Evolutionary conservation across 2,888 invertebrate genomes (phyloP).

Genomic region (Phania funesta): DNA sequence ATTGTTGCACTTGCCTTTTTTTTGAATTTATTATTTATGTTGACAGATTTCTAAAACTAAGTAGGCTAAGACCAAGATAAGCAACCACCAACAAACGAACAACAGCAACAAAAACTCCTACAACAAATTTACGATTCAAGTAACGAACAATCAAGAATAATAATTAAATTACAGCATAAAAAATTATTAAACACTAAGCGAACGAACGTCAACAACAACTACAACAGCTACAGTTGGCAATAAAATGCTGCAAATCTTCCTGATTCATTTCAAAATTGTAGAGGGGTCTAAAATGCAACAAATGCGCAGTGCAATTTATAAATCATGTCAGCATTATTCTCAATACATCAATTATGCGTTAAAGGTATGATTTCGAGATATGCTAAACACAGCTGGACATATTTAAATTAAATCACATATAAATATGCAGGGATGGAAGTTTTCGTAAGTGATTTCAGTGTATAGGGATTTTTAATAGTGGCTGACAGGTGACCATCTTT

Average conservation of each 20-base stretch:
- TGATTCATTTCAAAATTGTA: slow-evolving; percentile 19
- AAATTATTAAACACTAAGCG: not conserved
- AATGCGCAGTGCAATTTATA: slow-evolving; percentile 18
- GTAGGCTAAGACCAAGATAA: slow-evolving; percentile 49
- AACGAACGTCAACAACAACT: not conserved
- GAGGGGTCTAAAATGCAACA: not conserved
- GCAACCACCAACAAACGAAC: not conserved
- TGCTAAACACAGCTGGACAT: not conserved
- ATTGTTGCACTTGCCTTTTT: not conserved
- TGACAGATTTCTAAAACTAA: slow-evolving; percentile 52
- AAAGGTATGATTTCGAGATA: not conserved
- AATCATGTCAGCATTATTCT: slow-evolving; percentile 44
- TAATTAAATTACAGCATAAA: not conserved
- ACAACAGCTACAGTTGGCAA: slow-evolving; percentile 1
- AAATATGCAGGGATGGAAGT: not conserved
- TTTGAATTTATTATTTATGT: slow-evolving; percentile 21
- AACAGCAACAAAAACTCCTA: not conserved
- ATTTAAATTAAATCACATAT: not conserved
- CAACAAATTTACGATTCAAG: not conserved
- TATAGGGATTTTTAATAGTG: too few relatives aligned
- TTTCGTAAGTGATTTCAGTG: too few relatives aligned
- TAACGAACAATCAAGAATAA: not conserved
- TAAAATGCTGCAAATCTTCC: slow-evolving; percentile 36
- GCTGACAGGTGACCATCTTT: too few relatives aligned
- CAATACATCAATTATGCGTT: slow-evolving; percentile 23